Percentiles rank a stretch among this genome's conserved stretches.
These are phyloP conservation scores for Metallyticus violacea DNA, from an alignment of 2,888 invertebrate species.

Conservation along the genomic window DNA sequence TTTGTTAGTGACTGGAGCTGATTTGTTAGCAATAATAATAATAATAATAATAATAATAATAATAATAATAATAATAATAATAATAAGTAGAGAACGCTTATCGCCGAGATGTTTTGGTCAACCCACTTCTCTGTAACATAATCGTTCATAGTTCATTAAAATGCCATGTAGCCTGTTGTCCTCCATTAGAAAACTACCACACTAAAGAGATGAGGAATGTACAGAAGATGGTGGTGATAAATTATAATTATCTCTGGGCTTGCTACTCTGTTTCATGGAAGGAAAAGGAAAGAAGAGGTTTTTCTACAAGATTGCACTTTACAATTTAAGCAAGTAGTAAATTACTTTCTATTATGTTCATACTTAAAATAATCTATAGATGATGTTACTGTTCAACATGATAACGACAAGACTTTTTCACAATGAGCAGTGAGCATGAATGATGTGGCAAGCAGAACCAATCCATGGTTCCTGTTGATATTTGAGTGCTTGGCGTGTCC, in stretches of 20 bases:
- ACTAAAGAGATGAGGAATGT: too few relatives aligned
- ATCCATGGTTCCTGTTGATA: not conserved
- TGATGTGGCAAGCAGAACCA: not conserved
- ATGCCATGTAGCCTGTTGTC: not conserved
- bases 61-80: not conserved
- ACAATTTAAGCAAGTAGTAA: not conserved
- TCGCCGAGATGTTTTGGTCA: not conserved
- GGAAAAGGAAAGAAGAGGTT: not conserved
- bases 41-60: too few relatives aligned
- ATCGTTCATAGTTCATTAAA: not conserved
- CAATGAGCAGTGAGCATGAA: not conserved
- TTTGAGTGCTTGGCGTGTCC: not conserved
- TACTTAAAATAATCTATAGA: too few relatives aligned
- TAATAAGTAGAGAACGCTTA: not conserved
- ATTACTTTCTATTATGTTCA: not conserved
- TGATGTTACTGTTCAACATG: not conserved
- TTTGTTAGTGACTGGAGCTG: too few relatives aligned
- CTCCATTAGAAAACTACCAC: not conserved
- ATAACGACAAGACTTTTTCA: not conserved
- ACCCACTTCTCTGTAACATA: not conserved
- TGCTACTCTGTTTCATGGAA: not conserved
- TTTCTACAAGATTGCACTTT: not conserved
- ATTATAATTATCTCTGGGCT: not conserved
- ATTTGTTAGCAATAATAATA: too few relatives aligned
- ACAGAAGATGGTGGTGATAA: not conserved